Base-by-base conservation (phyloP, 2,797 vertebrate species). In the Myotis pilosus region DNA sequence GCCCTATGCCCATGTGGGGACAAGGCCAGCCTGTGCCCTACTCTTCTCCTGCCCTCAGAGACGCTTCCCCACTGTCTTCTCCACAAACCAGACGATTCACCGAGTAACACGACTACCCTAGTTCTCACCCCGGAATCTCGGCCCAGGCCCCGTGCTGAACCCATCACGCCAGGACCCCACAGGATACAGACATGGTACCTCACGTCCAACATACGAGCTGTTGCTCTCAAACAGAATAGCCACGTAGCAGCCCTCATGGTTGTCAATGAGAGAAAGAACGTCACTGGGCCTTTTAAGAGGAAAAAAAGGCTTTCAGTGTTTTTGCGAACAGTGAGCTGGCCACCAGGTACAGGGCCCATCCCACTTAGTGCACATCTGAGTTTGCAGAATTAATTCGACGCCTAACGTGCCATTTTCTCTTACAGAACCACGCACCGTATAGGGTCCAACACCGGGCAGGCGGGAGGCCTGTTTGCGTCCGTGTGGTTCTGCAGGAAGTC, bases 401-500 rank as follows among this genome's bases (percentile, higher is more conserved):
- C 1, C 7, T 0, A 13, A 15, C 0, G 0, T 1, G 25, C 25
- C 16, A 3, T 13, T 36, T 49, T 6, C 1, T 6, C 1, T 9
- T 0, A 30, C 2, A 1, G 74, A 62, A 2, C 20, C 49, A 97
- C 98, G 97, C 97, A 99, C 99, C 33, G 28, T 49, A 98, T 8
- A 5, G 99, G 98, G 8, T 98, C 98, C 95, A 99, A 81, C 0
- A 96, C 76, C 0, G 99, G 99, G 95, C 98, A 99, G 7, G 97
- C 98, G 0, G 97, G 97, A 0, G 99, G 99, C 28, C 98, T 90
- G 57, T 97, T 15, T 85, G 96, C 95, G 15, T 94, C 97, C 1
- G 99, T 98, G 88, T 99, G 98, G 94, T 99, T 99, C 98, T 99
- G 99, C 23, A 99, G 98, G 97, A 99, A 98, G 93, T 99, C 98